These are phyloP conservation scores for Sisor rabdophorus DNA, from an alignment of 2,113 vertebrate species.

Conservation along the genomic window DNA sequence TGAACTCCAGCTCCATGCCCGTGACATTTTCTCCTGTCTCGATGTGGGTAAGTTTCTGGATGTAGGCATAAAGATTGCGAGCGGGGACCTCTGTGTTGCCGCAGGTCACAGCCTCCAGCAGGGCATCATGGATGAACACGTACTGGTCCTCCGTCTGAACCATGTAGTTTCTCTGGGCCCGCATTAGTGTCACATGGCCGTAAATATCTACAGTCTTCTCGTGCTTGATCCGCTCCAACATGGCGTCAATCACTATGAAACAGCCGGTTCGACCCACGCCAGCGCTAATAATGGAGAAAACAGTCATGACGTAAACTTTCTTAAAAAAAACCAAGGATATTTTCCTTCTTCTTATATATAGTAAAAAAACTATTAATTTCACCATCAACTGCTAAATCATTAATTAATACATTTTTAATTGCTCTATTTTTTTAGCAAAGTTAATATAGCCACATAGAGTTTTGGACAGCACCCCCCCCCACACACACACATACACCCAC, in stretches of 20 bases:
- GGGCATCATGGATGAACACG: constrained; percentile 96
- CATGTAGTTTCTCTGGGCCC: constrained; percentile 99
- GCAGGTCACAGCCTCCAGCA: constrained; percentile 96
- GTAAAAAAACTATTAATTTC: too few relatives aligned
- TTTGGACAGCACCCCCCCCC: background rate
- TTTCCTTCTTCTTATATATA: too few relatives aligned
- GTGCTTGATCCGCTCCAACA: constrained; percentile 97
- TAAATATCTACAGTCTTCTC: constrained; percentile 99
- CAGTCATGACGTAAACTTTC: background rate
- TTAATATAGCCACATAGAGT: background rate
- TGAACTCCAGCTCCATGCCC: constrained; percentile 98
- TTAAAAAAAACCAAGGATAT: background rate
- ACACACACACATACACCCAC: too few relatives aligned
- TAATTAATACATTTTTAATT: background rate
- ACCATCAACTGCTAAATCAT: background rate
- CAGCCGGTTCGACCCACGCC: constrained; percentile 97
- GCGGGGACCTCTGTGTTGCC: constrained; percentile 99
- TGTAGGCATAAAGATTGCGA: constrained; percentile 96
- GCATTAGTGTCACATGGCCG: constrained; percentile 97
- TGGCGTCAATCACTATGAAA: constrained; percentile 99
- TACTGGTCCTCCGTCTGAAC: constrained; percentile 99
- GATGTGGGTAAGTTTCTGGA: constrained; percentile 98
- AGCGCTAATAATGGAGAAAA: constrained; percentile 69
- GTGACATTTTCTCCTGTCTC: constrained; percentile 97
- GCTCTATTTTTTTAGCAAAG: background rate